phyloP scores from a whole-genome alignment of 1,140 invertebrate species.

The Ylistrum balloti region DNA sequence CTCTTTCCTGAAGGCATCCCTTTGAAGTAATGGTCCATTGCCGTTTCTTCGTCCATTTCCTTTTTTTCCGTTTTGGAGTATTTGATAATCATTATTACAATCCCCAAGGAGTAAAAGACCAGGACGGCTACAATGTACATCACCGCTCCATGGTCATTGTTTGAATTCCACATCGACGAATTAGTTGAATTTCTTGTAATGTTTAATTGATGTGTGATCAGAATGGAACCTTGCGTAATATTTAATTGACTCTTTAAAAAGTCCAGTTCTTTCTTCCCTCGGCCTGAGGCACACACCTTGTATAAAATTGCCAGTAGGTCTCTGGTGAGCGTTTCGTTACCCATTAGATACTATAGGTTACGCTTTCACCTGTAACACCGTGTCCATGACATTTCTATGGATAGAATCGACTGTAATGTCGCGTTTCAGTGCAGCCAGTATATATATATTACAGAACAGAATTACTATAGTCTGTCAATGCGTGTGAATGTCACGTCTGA shows the following conservation, averaged over 20 bases:
- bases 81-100: conserved; percentile 78
- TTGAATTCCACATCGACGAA: background rate
- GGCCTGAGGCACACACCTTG: background rate
- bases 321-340: background rate
- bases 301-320: background rate
- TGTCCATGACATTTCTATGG: background rate
- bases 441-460: background rate
- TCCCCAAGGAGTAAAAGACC: conserved; percentile 79
- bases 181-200: background rate
- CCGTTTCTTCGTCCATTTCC: conserved; percentile 77
- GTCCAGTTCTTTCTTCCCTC: background rate
- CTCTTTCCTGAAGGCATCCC: conserved; percentile 75
- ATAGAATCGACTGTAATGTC: background rate
- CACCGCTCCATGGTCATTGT: conserved; percentile 73
- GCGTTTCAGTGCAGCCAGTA: background rate
- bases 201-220: background rate
- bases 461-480: background rate
- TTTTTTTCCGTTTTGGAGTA: conserved; percentile 77
- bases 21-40: conserved; percentile 78
- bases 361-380: background rate
- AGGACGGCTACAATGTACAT: conserved; percentile 79
- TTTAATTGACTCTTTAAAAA: background rate
- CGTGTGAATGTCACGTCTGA: background rate
- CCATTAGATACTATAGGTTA: background rate
- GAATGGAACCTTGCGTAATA: background rate